Conservation (phyloP, 2,113 vertebrate genomes). For the Spea bombifrons region DNA sequence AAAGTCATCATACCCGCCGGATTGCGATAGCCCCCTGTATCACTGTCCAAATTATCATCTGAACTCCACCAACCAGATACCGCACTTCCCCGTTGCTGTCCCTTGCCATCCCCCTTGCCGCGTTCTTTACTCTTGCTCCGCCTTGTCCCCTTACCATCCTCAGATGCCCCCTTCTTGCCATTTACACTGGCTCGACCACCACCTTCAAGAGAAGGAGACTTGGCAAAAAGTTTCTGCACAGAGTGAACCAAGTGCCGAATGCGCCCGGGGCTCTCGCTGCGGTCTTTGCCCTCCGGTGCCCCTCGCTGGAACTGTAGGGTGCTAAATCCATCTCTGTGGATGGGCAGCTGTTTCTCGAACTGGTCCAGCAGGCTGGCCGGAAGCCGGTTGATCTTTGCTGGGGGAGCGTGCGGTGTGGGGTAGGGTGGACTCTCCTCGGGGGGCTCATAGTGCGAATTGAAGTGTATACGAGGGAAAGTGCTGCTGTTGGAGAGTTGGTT, state of each 20-base stretch:
- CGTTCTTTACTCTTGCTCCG: conserved; percentile 96
- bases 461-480: conserved; percentile 95
- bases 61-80: conserved; percentile 99
- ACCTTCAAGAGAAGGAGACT: conserved; percentile 83
- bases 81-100: conserved; percentile 83
- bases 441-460: conserved; percentile 93
- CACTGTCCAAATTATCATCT: conserved; percentile 84
- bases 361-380: conserved; percentile 90
- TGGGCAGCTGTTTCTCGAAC: conserved; percentile 93
- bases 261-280: conserved; percentile 91
- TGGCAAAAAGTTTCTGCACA: conserved; percentile 89
- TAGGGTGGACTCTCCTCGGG: conserved; percentile 87
- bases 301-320: conserved; percentile 92
- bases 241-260: conserved; percentile 96
- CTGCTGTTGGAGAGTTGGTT: conserved; percentile 94
- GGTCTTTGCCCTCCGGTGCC: conserved; percentile 76
- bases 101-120: conserved; percentile 85
- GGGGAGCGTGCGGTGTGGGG: conserved; percentile 76
- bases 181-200: conserved; percentile 83
- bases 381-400: conserved; percentile 83
- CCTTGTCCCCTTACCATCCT: conserved; percentile 78
- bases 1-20: conserved; percentile 90
- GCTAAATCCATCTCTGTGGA: conserved; percentile 91
- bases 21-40: conserved; percentile 85
- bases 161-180: conserved; percentile 70